Evolutionary conservation across 2,797 vertebrate genomes (phyloP).

Genomic region (Eremophila alpestris): DNA sequence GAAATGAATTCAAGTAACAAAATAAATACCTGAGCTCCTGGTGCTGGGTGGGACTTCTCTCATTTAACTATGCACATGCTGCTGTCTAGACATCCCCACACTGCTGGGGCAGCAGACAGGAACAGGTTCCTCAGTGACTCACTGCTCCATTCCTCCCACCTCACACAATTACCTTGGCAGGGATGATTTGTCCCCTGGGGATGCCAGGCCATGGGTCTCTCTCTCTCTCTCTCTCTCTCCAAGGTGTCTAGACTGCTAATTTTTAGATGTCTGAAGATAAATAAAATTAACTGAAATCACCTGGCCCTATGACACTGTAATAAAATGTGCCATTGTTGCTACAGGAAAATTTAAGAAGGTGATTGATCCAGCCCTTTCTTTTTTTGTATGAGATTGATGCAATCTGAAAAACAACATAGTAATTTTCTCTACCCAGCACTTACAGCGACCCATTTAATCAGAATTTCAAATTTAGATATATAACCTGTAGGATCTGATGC

Average conservation of each 20-base stretch:
- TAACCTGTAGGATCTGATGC: neutral
- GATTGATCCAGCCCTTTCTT: neutral
- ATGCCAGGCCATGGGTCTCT: neutral
- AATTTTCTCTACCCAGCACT: neutral
- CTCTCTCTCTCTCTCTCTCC: neutral
- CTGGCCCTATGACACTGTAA: neutral
- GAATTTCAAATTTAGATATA: neutral
- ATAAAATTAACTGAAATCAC: neutral
- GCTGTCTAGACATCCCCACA: neutral
- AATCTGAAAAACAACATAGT: neutral
- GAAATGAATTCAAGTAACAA: neutral
- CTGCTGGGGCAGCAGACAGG: neutral
- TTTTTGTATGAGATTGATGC: neutral
- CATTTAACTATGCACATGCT: neutral
- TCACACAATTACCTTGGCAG: neutral
- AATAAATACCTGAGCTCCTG: neutral
- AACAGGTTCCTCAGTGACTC: conserved; percentile 11
- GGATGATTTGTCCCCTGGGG: neutral
- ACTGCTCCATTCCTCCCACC: neutral
- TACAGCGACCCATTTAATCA: neutral
- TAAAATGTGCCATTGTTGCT: neutral
- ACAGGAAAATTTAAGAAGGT: neutral
- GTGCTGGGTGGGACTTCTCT: neutral
- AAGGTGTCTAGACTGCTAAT: conserved; percentile 6
- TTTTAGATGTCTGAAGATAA: conserved; percentile 42